phyloP scores from a whole-genome alignment of 2,888 invertebrate species.

The Proisotoma minuta region DNA sequence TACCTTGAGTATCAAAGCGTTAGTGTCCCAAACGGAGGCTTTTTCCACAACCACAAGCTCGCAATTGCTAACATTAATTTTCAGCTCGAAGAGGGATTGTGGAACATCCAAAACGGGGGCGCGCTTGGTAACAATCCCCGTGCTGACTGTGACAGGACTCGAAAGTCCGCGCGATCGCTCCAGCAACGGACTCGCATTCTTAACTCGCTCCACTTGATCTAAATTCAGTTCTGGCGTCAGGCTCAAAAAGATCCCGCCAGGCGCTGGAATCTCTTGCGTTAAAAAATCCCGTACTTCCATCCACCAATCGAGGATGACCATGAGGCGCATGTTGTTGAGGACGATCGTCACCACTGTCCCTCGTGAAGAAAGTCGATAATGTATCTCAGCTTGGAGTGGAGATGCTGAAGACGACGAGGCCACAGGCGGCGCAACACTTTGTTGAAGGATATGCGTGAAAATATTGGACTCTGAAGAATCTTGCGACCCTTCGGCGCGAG shows the following conservation, averaged over 20 bases:
- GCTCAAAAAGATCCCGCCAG: conserved; percentile 11
- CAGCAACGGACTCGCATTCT: conserved; percentile 33
- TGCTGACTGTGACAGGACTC: conserved; percentile 50
- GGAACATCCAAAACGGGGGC: conserved; percentile 51
- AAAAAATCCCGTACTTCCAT: conserved; percentile 76
- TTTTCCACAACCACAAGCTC: conserved; percentile 93
- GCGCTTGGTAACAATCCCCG: conserved; percentile 53
- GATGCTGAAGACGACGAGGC: conserved; percentile 21
- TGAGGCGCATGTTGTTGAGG: conserved; percentile 88
- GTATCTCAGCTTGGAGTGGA: conserved; percentile 54
- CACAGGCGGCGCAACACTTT: conserved; percentile 49
- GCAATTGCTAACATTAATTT: conserved; percentile 90
- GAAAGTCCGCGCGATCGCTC: conserved; percentile 33
- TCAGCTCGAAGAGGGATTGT: conserved; percentile 67
- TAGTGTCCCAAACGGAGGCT: conserved; percentile 78
- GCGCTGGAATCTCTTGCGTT: conserved; percentile 36
- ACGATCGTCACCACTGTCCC: conserved; percentile 71
- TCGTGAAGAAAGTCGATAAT: conserved; percentile 50
- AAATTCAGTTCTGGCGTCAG: background rate
- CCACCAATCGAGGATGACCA: conserved; percentile 93
- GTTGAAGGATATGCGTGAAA: conserved; percentile 81
- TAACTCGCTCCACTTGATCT: background rate
- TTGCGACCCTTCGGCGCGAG: conserved; percentile 53
- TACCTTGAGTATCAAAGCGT: conserved; percentile 84
- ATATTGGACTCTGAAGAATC: conserved; percentile 61